Percentiles rank a stretch among this genome's conserved stretches.
Evolutionary conservation across 2,113 vertebrate genomes (phyloP).

Genomic region (rat (Rattus norvegicus)): DNA sequence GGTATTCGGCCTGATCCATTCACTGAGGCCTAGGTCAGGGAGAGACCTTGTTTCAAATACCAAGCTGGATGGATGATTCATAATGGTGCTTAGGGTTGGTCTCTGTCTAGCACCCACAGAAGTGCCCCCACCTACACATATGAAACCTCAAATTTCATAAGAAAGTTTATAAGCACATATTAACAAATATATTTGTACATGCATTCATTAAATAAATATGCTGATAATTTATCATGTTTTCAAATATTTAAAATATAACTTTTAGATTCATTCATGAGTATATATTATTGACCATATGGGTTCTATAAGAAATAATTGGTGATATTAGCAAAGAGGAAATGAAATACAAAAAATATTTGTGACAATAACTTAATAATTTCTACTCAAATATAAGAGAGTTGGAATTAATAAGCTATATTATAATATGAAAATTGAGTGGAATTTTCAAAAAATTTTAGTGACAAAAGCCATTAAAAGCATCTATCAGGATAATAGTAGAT

Average conservation of each 20-base stretch:
- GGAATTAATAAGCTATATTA: not conserved
- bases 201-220: not conserved
- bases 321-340: not conserved
- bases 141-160: not conserved
- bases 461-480: not conserved
- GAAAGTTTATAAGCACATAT: not conserved
- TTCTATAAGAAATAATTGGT: not conserved
- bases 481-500: not conserved
- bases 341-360: not conserved
- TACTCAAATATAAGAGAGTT: not conserved
- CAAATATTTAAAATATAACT: conserved; percentile 7
- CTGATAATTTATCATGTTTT: not conserved
- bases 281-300: not conserved
- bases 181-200: not conserved
- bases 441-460: not conserved
- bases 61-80: too few relatives aligned
- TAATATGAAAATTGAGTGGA: not conserved
- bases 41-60: not conserved
- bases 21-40: not conserved
- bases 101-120: not conserved
- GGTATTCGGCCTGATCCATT: too few relatives aligned
- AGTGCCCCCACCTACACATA: not conserved
- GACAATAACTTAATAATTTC: not conserved
- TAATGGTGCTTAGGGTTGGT: not conserved
- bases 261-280: not conserved